Percentiles rank a stretch among this genome's conserved stretches.
These are phyloP conservation scores for Taphrorychus bicolor DNA, from an alignment of 2,888 invertebrate species.

Conservation along the genomic window DNA sequence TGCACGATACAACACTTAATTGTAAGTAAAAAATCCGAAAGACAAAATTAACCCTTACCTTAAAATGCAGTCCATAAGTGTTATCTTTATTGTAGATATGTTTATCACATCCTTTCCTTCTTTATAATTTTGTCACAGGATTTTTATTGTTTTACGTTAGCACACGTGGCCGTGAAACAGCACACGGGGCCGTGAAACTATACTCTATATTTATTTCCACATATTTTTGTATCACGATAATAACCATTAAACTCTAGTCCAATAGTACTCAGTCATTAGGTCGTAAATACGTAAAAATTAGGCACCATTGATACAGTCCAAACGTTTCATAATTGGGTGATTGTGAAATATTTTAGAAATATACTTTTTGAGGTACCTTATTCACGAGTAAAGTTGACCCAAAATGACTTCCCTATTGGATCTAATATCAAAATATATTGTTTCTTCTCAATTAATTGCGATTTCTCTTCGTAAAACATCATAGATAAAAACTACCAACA, in stretches of 20 bases:
- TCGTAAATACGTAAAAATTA: slow-evolving; percentile 45
- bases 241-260: slow-evolving; percentile 34
- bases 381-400: slow-evolving; percentile 42
- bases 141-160: slow-evolving; percentile 11
- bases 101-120: slow-evolving; percentile 24
- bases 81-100: slow-evolving; percentile 13
- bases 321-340: slow-evolving; percentile 44
- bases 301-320: slow-evolving; percentile 48
- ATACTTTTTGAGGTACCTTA: slow-evolving; percentile 38
- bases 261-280: slow-evolving; percentile 45
- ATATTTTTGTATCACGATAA: neutral
- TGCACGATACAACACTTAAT: slow-evolving; percentile 36
- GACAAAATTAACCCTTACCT: slow-evolving; percentile 16
- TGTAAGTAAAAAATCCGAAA: slow-evolving; percentile 25
- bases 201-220: neutral
- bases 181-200: too few species aligned
- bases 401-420: slow-evolving; percentile 49
- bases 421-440: slow-evolving; percentile 46
- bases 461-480: neutral
- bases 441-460: slow-evolving; percentile 1
- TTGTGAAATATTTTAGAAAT: slow-evolving; percentile 41
- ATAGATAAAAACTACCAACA: neutral
- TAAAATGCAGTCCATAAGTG: slow-evolving; percentile 16
- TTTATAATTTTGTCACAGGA: slow-evolving; percentile 29
- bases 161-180: neutral